Evolutionary conservation across 1,140 invertebrate species (phyloP).

Genomic region (Arctopsyche grandis): DNA sequence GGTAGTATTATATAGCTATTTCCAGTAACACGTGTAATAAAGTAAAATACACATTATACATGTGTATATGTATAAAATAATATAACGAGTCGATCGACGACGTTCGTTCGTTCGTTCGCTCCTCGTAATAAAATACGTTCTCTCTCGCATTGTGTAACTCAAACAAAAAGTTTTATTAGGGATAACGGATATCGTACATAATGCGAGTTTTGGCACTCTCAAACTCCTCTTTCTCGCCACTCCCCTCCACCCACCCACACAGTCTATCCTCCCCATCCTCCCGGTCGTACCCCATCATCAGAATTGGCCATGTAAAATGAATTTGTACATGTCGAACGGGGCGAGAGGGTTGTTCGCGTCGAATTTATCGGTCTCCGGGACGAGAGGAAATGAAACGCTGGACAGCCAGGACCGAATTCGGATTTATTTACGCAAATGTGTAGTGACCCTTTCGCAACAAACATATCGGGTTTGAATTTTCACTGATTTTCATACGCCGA

Average conservation of each 20-base stretch:
- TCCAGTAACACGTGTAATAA: too few species aligned
- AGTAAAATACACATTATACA: background rate
- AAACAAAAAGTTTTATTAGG: slow-evolving; percentile 33
- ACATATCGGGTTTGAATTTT: background rate
- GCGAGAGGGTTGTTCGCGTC: background rate
- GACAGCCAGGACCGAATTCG: background rate
- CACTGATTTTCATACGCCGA: too few species aligned
- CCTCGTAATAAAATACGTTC: too few species aligned
- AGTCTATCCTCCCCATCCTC: background rate
- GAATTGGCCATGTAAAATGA: slow-evolving; percentile 31
- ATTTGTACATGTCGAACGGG: slow-evolving; percentile 13
- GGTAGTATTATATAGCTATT: too few species aligned
- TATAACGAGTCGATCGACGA: background rate
- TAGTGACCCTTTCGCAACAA: background rate
- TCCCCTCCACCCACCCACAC: background rate
- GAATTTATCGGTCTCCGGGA: slow-evolving; percentile 22
- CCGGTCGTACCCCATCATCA: background rate
- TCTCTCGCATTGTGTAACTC: background rate
- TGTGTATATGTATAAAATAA: too few species aligned
- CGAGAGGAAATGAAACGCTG: slow-evolving; percentile 34
- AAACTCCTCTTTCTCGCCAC: background rate
- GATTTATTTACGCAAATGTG: slow-evolving; percentile 1
- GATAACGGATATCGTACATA: slow-evolving; percentile 32
- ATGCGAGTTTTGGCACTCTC: slow-evolving; percentile 15
- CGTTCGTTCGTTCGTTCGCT: too few species aligned